Evolutionary conservation across 2,888 invertebrate genomes (phyloP), one percentile per base, ranked within the genome.

Genomic region (Pterostichus madidus): DNA sequence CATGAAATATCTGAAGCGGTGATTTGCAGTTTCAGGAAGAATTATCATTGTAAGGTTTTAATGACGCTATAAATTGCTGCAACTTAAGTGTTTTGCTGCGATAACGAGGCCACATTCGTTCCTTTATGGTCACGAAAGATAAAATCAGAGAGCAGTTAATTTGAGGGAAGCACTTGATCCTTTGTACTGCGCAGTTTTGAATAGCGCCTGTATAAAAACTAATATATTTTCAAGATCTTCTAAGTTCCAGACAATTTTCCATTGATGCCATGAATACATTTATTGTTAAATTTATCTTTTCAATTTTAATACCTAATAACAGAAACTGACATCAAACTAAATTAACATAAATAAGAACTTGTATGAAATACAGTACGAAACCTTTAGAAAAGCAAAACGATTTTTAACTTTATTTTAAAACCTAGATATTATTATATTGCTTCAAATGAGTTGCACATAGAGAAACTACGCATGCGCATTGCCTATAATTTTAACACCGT

Each of bases 81-180:
- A 64, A 64, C n/a, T 64, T 64, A 64, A 64, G 35, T 64, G 64
- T 64, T 64, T 64, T 64, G 31, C 64, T n/a, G 64, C 64, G 64
- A 64, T 64, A 64, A 64, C 64, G 64, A 64, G 64, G 31, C 64
- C 64, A 35, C 64, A 64, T 64, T 64, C 64, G 35, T 35, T 64
- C 32, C 32, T 64, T 64, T 64, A 64, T 64, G 64, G 64, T 13
- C 32, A 64, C 32, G 64, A 64, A 35, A 64, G 64, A 64, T 64
- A 64, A 64, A 64, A 64, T 64, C 64, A 64, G 32, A 13, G 13
- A 35, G 64, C 35, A 64, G 64, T 64, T 64, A 64, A 64, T 32
- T 64, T 24, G 32, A 64, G 64, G 11, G 32, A 35, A 64, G 64
- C 35, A n/a, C 64, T 64, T 64, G 32, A 64, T 32, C 64, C 17